Evolutionary conservation across 2,797 vertebrate genomes (phyloP), one percentile per base, ranked within the genome.

Genomic region (Parauchenoglanis ngamensis): DNA sequence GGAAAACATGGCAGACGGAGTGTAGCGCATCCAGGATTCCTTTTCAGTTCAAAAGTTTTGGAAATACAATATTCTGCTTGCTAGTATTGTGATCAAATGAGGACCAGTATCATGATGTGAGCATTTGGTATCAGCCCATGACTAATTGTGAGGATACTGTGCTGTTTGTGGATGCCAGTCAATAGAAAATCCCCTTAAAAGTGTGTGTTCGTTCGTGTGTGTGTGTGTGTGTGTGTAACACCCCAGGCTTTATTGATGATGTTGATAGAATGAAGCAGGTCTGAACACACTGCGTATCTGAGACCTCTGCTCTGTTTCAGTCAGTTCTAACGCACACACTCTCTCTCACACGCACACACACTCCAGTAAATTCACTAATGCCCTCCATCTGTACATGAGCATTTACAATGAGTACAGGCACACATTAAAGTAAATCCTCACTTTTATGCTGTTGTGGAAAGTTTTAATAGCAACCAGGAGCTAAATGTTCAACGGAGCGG

Each of bases 211-310:
- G 63, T 67, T 10, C 31, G n/a, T 67, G 4, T 31, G n/a, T 17
- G n/a, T 67, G 12, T 17, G 28, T 67, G 4, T 31, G n/a, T 17
- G n/a, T 67, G 65, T 70, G 12, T 31, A 59, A 80, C 77, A 80
- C 56, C 25, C 3, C 61, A 52, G 61, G 61, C 80, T 82, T 49
- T 49, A 82, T 49, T 65, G 80, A 49, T 65, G 57, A 63, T 63
- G 57, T 28, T 65, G 61, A 82, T 82, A 35, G 80, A 82, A 82
- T 82, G 80, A 63, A 82, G 80, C 61, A 82, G 59, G 80, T 82
- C 80, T 82, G 49, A 82, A 82, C 80, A 67, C 8, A 44, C 56
- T 59, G 31, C 40, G 31, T 59, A 59, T 80, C 56, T 59, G 77
- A 57, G 31, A 3, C 77, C 77, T 80, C 10, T 40, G 56, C 61